A percentile compares a stretch with the other conserved stretches of the same genome.
Evolutionary conservation across 2,888 invertebrate genomes (phyloP).

Genomic region (Euplagia quadripunctaria): DNA sequence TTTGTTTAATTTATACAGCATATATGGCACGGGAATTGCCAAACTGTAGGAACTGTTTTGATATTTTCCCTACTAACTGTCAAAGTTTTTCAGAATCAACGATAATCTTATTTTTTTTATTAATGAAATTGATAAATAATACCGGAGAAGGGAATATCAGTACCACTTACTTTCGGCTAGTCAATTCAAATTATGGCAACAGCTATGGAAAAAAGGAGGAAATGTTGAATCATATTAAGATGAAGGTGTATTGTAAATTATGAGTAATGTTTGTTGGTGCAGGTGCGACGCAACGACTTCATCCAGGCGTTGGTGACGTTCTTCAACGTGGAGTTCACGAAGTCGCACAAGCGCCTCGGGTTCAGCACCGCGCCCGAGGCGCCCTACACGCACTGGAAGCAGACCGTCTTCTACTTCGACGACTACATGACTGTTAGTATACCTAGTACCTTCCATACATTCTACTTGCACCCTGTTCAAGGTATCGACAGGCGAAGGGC

Average conservation of each 20-base stretch:
- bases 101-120: no score
- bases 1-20: neutral
- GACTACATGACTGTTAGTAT: constrained; percentile 95
- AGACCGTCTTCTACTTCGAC: constrained; percentile 98
- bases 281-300: constrained; percentile 96
- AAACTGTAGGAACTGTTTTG: no score
- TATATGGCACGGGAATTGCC: no score
- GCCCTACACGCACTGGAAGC: constrained; percentile 99
- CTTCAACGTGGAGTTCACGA: constrained; percentile 99
- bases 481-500: no score
- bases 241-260: neutral
- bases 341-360: constrained; percentile 99
- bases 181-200: neutral
- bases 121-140: no score
- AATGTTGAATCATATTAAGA: neutral
- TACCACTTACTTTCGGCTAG: neutral
- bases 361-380: constrained; percentile 99
- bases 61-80: no score
- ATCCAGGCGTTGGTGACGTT: constrained; percentile 99
- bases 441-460: neutral
- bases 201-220: neutral
- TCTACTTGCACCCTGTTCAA: no score
- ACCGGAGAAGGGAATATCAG: neutral
- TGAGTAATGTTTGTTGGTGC: neutral
- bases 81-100: no score